Percentiles rank a stretch among this genome's conserved stretches.
Evolutionary conservation across 2,113 vertebrate genomes (phyloP).

Genomic region (Triplophysa tibetana): DNA sequence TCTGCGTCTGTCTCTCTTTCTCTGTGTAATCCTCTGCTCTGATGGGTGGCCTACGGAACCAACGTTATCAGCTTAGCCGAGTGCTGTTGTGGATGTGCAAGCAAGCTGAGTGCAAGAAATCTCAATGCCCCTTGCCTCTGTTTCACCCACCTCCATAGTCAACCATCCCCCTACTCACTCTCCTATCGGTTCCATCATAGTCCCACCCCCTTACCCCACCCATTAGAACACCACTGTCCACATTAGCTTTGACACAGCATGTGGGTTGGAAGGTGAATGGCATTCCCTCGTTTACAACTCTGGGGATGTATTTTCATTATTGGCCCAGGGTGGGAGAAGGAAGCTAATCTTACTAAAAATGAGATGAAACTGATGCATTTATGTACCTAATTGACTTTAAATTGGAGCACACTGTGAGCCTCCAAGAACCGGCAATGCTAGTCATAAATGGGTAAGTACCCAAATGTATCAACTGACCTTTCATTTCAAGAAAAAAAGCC

Average conservation of each 20-base stretch:
- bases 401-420: slow-evolving; percentile 40
- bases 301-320: slow-evolving; percentile 44
- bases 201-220: slow-evolving; percentile 33
- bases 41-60: slow-evolving; percentile 28
- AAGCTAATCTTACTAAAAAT: slow-evolving; percentile 53
- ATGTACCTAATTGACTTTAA: slow-evolving; percentile 58
- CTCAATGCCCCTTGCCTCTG: slow-evolving; percentile 27
- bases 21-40: slow-evolving; percentile 36
- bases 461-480: slow-evolving; percentile 34
- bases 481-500: slow-evolving; percentile 43
- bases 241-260: slow-evolving; percentile 52
- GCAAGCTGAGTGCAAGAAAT: slow-evolving; percentile 48
- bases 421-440: slow-evolving; percentile 44
- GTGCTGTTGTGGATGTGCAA: slow-evolving; percentile 30
- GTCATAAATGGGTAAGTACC: slow-evolving; percentile 41
- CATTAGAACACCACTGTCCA: slow-evolving; percentile 44
- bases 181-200: slow-evolving; percentile 5
- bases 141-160: slow-evolving; percentile 21
- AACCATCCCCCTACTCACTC: slow-evolving; percentile 39
- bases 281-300: slow-evolving; percentile 50
- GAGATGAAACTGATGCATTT: slow-evolving; percentile 56
- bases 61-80: slow-evolving; percentile 46
- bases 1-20: slow-evolving; percentile 36
- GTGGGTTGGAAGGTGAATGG: slow-evolving; percentile 48
- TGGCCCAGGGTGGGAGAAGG: slow-evolving; percentile 42